Percentiles rank a stretch among this genome's conserved stretches.
Evolutionary conservation across 2,113 vertebrate species (phyloP).

Genomic region (Hemichromis elongatus): DNA sequence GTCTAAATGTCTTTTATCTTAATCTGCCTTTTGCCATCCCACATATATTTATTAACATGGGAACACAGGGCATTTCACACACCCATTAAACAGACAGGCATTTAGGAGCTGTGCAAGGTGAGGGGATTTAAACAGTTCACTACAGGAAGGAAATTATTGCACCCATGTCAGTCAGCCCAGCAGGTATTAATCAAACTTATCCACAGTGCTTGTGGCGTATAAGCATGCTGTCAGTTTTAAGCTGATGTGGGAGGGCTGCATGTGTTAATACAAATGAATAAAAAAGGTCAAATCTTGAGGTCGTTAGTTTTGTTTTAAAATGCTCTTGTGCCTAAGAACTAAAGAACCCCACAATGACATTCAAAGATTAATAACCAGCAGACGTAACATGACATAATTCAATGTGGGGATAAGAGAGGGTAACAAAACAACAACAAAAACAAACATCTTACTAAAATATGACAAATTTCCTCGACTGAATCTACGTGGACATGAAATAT

Average conservation of each 20-base stretch:
- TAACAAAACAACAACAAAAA: background rate
- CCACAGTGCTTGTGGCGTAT: background rate
- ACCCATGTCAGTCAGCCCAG: background rate
- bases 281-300: constrained; percentile 4
- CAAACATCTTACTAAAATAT: background rate
- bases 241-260: background rate
- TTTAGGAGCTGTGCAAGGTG: background rate
- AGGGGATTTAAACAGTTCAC: background rate
- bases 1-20: background rate
- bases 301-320: background rate
- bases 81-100: background rate
- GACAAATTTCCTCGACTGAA: background rate
- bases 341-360: background rate
- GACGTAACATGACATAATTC: background rate
- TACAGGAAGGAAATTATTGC: background rate
- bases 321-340: background rate
- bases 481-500: background rate
- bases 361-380: background rate
- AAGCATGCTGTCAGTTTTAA: background rate
- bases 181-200: background rate
- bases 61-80: background rate
- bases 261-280: background rate
- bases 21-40: background rate
- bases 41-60: background rate
- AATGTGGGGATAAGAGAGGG: background rate